Base-by-base conservation (phyloP, 2,113 vertebrate genomes). In the Anolis sagrei region DNA sequence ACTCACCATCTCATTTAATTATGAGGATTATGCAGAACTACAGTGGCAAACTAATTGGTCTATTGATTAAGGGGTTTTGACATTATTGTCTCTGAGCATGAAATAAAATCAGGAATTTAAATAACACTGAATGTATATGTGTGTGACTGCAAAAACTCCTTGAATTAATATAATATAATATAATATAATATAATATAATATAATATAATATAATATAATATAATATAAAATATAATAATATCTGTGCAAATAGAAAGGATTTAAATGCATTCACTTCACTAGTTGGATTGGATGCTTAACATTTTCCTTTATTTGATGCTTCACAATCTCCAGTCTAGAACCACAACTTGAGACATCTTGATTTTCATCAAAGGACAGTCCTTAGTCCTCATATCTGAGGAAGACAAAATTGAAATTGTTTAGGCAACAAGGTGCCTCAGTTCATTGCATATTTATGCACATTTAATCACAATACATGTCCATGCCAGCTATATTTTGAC, bases 1-100 rank as follows among this genome's bases (percentile, higher is more conserved):
- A 72, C 85, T 87, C 83, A 91, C 73, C 90, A 84, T 51, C 75
- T 86, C 49, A 29, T 90, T 92, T 86, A 87, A 94, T 91, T 88
- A 88, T 76, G 77, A 84, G 83, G 89, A 94, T 91, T 94, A 91
- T 93, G 93, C 82, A 86, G 88, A 88, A 81, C 79, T 89, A 69
- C 58, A 78, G 36, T 87, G 88, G 83, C 80, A 92, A 92, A 92
- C 93, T 94, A 93, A 87, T 88, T 88, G 83, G 85, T 92, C 87
- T 94, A 81, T 93, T 94, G 92, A 94, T 94, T 93, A 91, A 85
- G 39, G 68, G 91, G 84, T 36, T 82, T 86, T 83, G 91, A 95
- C 93, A 93, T 94, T 89, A 93, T 80, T 92, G 88, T 89, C 84
- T 90, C 83, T 62, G 91, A 84, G 82, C 83, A 89, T 91, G 90